These are phyloP conservation scores for Crenuchus spilurus DNA, from an alignment of 2,797 vertebrate genomes.

Conservation along the genomic window DNA sequence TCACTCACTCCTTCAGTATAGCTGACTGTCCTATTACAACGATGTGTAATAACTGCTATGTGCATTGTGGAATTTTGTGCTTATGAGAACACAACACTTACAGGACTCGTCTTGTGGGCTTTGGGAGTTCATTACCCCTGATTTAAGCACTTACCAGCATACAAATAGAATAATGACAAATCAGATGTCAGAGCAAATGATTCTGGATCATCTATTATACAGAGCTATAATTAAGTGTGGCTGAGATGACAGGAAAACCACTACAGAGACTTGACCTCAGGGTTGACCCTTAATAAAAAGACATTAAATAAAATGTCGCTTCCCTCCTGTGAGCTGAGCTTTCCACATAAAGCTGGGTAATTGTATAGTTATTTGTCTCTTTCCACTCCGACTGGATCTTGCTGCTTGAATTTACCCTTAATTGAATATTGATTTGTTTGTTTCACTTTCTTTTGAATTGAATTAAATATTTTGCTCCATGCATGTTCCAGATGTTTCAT, in stretches of 20 bases:
- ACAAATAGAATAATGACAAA: slow-evolving; percentile 54
- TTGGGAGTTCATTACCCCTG: slow-evolving; percentile 34
- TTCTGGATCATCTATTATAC: slow-evolving; percentile 54
- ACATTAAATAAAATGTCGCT: slow-evolving; percentile 52
- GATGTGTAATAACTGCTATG: background rate
- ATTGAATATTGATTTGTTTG: slow-evolving; percentile 76
- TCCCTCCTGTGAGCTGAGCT: slow-evolving; percentile 39
- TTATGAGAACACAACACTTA: background rate
- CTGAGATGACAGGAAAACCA: slow-evolving; percentile 47
- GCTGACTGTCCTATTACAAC: too few relatives aligned
- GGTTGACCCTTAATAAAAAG: slow-evolving; percentile 61
- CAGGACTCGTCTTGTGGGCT: slow-evolving; percentile 41
- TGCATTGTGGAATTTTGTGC: background rate
- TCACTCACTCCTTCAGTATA: too few relatives aligned
- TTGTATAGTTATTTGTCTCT: slow-evolving; percentile 61
- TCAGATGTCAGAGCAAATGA: slow-evolving; percentile 45
- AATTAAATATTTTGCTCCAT: slow-evolving; percentile 62
- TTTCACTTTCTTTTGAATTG: slow-evolving; percentile 49
- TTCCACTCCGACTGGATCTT: slow-evolving; percentile 45
- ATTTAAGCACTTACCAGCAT: slow-evolving; percentile 53
- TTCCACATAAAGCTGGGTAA: slow-evolving; percentile 52
- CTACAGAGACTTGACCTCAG: slow-evolving; percentile 51
- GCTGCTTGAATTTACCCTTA: slow-evolving; percentile 60
- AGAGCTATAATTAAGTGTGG: slow-evolving; percentile 58
- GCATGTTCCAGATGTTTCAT: slow-evolving; percentile 50